Base-by-base conservation (phyloP, 2,888 invertebrate genomes). In the Halictus quadricinctus region DNA sequence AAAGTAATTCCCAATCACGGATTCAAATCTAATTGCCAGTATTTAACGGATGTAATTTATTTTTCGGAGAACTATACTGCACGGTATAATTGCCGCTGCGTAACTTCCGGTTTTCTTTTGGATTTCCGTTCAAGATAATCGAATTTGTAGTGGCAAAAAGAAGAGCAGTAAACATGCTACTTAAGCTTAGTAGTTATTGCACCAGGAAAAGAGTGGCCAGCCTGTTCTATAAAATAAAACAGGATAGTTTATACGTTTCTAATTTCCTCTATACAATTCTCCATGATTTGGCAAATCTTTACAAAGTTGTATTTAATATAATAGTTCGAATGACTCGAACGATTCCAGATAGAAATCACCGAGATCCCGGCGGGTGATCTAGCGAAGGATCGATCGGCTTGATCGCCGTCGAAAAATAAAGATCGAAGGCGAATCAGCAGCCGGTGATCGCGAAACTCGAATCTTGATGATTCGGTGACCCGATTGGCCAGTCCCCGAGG, bases 401-500 rank as follows among this genome's bases (percentile, higher is more conserved):
- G 64, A 29, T 41, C 50, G 18, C 18, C 41, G 48, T 54, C 46
- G 15, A 84, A 83, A 75, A 73, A 78, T 36, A 29, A 85, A 41
- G 76, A 83, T 74, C 72, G 70, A 83, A 81, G 66, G 60, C 36
- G 60, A 83, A 7, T 41, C 58, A 76, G 54, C 58, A 15, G 29
- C n/a, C 73, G 46, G 58, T 25, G 58, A 54, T 78, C 74, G 79
- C 80, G 66, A 88, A 84, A 87, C 81, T 85, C 83, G 88, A 89
- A 87, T 85, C 85, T 82, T 74, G 74, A 75, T 76, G 60, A 83
- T 81, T 82, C 85, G 81, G 74, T 88, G 88, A 88, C 87, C 88
- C 85, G 83, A 90, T 89, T 88, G 87, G 79, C 76, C 81, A 80
- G 73, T 91, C 90, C 90, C 91, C 88, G 83, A 87, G 91, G 88